phyloP scores from a whole-genome alignment of 2,113 vertebrate species.

The Bubo scandiacus region DNA sequence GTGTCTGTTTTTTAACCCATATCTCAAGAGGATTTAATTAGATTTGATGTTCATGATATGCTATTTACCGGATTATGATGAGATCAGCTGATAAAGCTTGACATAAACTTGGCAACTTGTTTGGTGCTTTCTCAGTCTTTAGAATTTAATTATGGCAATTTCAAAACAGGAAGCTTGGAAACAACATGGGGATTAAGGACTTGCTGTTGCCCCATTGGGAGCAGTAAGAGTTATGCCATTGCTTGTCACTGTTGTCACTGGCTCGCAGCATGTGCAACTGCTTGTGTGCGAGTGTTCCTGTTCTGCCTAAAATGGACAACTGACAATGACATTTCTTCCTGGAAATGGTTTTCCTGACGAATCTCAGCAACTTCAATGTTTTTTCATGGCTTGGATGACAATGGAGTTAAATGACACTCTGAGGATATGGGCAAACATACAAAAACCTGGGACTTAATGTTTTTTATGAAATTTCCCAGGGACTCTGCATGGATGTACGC shows the following conservation, averaged over 20 bases:
- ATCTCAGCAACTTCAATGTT: neutral
- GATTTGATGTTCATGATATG: constrained; percentile 87
- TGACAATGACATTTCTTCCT: neutral
- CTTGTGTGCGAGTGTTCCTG: neutral
- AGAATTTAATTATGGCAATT: constrained; percentile 64
- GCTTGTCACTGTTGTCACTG: neutral
- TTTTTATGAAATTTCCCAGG: neutral
- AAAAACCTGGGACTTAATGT: neutral
- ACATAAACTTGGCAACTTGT: constrained; percentile 67
- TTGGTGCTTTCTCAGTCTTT: constrained; percentile 55
- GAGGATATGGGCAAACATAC: neutral
- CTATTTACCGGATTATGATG: constrained; percentile 85
- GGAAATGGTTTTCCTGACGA: neutral
- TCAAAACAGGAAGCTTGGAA: constrained; percentile 63
- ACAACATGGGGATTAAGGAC: constrained; percentile 1
- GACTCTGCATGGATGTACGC: neutral
- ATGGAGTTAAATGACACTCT: neutral
- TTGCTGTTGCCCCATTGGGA: constrained; percentile 19
- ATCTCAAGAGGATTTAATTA: constrained; percentile 84
- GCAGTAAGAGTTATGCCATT: neutral
- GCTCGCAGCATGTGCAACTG: neutral
- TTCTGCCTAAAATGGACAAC: neutral
- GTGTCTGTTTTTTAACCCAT: constrained; percentile 79
- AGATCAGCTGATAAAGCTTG: constrained; percentile 81
- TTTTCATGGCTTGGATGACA: neutral